These are phyloP conservation scores for Thermophis baileyi DNA, from an alignment of 2,113 vertebrate species.

Conservation along the genomic window DNA sequence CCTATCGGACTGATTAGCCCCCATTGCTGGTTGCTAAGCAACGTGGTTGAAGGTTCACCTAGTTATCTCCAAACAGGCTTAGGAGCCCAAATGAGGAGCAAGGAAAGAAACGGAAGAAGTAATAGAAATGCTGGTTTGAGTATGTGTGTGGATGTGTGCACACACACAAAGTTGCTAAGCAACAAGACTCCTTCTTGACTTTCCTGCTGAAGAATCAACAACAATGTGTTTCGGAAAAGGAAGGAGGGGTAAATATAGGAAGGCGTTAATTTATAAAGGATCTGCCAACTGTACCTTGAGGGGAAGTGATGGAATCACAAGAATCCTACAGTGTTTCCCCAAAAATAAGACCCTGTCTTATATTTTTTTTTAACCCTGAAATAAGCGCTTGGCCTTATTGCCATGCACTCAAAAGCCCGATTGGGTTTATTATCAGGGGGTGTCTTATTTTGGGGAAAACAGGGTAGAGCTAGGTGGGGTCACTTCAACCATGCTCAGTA, in stretches of 20 bases:
- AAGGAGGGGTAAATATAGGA: too few relatives aligned
- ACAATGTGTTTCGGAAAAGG: not conserved
- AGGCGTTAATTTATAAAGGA: not conserved
- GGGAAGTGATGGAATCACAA: not conserved
- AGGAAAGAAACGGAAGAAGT: not conserved
- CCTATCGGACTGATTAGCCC: not conserved
- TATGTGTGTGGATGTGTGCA: not conserved
- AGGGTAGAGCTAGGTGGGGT: too few relatives aligned
- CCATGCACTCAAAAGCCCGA: too few relatives aligned
- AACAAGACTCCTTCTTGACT: slow-evolving; percentile 44
- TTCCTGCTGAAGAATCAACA: slow-evolving; percentile 12
- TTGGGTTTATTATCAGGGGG: too few relatives aligned
- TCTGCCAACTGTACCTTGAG: not conserved
- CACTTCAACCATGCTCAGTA: not conserved
- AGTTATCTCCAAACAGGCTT: not conserved
- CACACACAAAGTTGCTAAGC: slow-evolving; percentile 58
- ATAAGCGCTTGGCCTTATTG: too few relatives aligned
- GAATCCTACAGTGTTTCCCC: too few relatives aligned
- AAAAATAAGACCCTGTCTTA: too few relatives aligned
- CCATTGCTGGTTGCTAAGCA: not conserved
- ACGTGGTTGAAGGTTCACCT: not conserved
- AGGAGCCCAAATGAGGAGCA: not conserved
- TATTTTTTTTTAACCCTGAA: too few relatives aligned
- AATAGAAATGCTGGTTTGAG: not conserved
- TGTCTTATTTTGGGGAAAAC: too few relatives aligned